These are phyloP conservation scores for Gymnodraco acuticeps DNA, from an alignment of 2,797 vertebrate species.

Conservation along the genomic window DNA sequence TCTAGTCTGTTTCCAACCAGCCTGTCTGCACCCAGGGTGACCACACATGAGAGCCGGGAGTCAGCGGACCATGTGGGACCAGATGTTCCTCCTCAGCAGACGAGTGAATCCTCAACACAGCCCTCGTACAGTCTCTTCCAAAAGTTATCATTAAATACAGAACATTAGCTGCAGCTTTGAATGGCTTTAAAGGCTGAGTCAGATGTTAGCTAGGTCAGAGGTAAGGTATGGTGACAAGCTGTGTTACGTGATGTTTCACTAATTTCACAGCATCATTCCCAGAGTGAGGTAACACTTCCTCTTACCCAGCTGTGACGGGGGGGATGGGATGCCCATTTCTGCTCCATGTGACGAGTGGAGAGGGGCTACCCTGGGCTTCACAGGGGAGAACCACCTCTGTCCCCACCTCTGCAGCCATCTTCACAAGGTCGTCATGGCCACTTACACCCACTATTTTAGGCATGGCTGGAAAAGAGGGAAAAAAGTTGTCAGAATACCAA, in stretches of 20 bases:
- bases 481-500: background rate
- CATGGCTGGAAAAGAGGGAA: slow-evolving; percentile 78
- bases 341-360: slow-evolving; percentile 90
- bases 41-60: slow-evolving; percentile 66
- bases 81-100: slow-evolving; percentile 71
- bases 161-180: slow-evolving; percentile 40
- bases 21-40: slow-evolving; percentile 65
- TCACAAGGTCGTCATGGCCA: slow-evolving; percentile 61
- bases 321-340: slow-evolving; percentile 85
- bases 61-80: slow-evolving; percentile 53
- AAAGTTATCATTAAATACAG: slow-evolving; percentile 47
- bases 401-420: slow-evolving; percentile 84
- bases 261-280: slow-evolving; percentile 33
- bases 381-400: slow-evolving; percentile 90
- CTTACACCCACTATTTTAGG: slow-evolving; percentile 86
- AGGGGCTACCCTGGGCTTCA: slow-evolving; percentile 87
- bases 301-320: slow-evolving; percentile 86
- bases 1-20: slow-evolving; percentile 50
- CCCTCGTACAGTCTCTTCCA: slow-evolving; percentile 51
- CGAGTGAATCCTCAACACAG: slow-evolving; percentile 48
- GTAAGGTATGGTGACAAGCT: slow-evolving; percentile 32
- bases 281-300: slow-evolving; percentile 38
- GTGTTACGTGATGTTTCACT: slow-evolving; percentile 29
- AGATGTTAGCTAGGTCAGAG: slow-evolving; percentile 34
- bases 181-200: slow-evolving; percentile 47